Evolutionary conservation across 2,888 invertebrate species (phyloP), one percentile per base, ranked within the genome.

Genomic region (Theristus sp.): DNA sequence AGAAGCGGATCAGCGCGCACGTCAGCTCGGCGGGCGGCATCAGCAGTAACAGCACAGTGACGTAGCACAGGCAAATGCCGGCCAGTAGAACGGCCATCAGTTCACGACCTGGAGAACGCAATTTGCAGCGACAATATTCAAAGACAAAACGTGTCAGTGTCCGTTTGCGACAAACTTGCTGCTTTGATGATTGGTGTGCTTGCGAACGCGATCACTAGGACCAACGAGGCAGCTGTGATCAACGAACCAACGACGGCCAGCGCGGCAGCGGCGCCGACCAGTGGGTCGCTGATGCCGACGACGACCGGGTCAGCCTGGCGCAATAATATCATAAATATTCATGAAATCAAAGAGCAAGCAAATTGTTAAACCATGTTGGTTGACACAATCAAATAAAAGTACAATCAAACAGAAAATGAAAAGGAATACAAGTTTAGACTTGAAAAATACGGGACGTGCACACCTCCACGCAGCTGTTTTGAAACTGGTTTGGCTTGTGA

Each of bases 71-170:
- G 27, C 82, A 73, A 63, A 84, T 81, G 20, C 84, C 84, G 62
- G 78, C 75, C 2, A 84, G 75, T 1, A 84, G 77, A 1, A 84
- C 81, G 71, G 83, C 84, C 72, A 84, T 84, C 6, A 84, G 76
- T 70, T 84, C 84, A 20, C 84, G 77, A 0, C 84, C 84, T 56
- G n/a, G 24, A 52, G 22, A 52, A 17, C 22, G 22, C 13, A 17
- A 22, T 46, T 46, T 46, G 13, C 46, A 46, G 13, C 13, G 17
- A 46, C 22, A 22, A 17, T 46, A 17, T 13, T 22, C 22, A 17
- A n/a, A n/a, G n/a, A n/a, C n/a, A n/a, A n/a, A n/a, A n/a, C n/a
- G n/a, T n/a, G n/a, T n/a, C n/a, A n/a, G n/a, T n/a, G n/a, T n/a
- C n/a, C n/a, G 38, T 38, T 17, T 6, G 10, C 6, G 38, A 38